A percentile compares a stretch with the other conserved stretches of the same genome.
Conservation (phyloP, 1,140 invertebrate species). For the Ridgeia piscesae region DNA sequence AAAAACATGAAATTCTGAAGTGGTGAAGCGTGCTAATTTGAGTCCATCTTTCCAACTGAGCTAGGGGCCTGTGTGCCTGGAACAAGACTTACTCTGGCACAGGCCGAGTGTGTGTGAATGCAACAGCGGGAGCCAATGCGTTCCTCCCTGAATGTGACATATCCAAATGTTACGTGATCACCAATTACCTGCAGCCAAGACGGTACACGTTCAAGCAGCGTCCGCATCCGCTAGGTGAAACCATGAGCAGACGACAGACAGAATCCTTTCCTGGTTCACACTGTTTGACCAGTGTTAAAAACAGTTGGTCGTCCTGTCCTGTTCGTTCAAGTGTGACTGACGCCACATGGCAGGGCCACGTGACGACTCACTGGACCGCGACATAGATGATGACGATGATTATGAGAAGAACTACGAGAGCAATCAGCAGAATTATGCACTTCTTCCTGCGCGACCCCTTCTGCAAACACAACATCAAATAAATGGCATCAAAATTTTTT, state of each 20-base stretch:
- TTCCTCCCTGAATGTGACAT: neutral
- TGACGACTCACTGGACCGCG: neutral
- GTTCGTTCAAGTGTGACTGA: neutral
- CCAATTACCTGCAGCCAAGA: neutral
- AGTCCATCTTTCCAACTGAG: neutral
- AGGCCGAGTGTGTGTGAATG: neutral
- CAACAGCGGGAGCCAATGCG: neutral
- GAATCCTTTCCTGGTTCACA: neutral
- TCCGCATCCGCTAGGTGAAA: neutral
- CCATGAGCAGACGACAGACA: neutral
- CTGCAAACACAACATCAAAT: slow-evolving; percentile 10
- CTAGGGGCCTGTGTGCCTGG: neutral
- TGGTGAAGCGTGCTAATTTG: neutral
- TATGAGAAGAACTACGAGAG: neutral
- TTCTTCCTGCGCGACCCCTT: slow-evolving; percentile 10
- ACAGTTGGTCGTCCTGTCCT: neutral
- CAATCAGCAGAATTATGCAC: neutral
- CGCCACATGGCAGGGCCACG: neutral
- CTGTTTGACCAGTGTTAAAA: neutral
- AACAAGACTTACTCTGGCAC: neutral
- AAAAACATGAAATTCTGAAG: too few species aligned
- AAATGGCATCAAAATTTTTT: neutral
- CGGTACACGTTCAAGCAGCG: neutral
- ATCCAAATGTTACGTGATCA: neutral
- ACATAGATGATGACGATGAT: slow-evolving; percentile 10